Base-by-base conservation (phyloP, 2,888 invertebrate species). In the Microdon myrmicae region DNA sequence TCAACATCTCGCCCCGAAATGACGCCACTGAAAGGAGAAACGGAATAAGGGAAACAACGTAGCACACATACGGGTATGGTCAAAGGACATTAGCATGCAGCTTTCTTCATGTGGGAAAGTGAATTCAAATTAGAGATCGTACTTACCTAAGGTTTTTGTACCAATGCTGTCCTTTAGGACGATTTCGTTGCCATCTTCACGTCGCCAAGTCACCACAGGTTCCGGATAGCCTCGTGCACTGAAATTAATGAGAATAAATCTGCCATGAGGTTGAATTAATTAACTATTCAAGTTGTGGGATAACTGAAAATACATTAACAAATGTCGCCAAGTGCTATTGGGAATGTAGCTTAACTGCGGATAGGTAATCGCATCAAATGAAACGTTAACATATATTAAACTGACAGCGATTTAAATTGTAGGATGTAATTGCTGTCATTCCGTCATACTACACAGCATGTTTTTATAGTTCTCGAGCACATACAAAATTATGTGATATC, bases 121-220 rank as follows among this genome's bases (percentile, higher is more conserved):
- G 55, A 29, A 26, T 34, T 44, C 25, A 34, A 34, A 28, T 44
- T 32, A 45, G 38, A 14, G 23, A 34, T 5, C 14, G 3, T 25
- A 69, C 70, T 68, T 76, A 87, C 88, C 85, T 80, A 85, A 83
- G 41, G 81, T 84, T 79, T 88, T 88, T 3, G 82, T 81, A 41
- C 89, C 89, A 56, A 82, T 81, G 29, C 84, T 81, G 72, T 90
- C 88, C 74, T 89, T 88, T 45, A 93, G 82, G 41, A 91, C 85
- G 70, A 94, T 90, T 73, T 91, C 89, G 53, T 83, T 84, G 25
- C 90, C 89, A 75, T 94, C 92, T 81, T 94, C 94, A 43, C 92
- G 82, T 28, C 90, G 85, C 94, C 94, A 94, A 71, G 86, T 86
- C 37, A 94, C 86, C 68, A 86, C 84, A 1, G 94, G 94, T 66